Evolutionary conservation across 2,113 vertebrate genomes (phyloP).

Genomic region (Corvus hawaiiensis): DNA sequence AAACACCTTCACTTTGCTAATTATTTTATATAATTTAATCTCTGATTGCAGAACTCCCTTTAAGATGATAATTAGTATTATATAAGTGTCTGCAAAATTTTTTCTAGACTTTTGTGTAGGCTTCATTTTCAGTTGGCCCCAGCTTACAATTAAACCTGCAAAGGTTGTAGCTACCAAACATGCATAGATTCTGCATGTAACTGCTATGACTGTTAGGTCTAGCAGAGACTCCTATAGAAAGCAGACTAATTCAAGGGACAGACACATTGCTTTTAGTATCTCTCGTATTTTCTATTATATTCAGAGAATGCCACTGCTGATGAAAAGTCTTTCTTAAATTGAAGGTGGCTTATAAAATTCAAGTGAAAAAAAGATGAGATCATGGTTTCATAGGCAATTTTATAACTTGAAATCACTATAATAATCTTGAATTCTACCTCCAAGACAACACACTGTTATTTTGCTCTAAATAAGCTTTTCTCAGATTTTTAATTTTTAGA

Average conservation of each 20-base stretch:
- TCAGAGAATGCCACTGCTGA: not conserved
- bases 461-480: not conserved
- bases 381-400: not conserved
- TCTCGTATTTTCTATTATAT: not conserved
- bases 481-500: not conserved
- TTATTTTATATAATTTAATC: not conserved
- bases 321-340: not conserved
- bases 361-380: not conserved
- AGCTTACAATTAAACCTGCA: not conserved
- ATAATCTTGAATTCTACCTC: not conserved
- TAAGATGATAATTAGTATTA: not conserved
- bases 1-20: not conserved
- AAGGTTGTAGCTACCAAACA: not conserved
- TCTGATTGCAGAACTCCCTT: not conserved
- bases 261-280: not conserved
- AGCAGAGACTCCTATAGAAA: not conserved
- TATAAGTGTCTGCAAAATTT: not conserved
- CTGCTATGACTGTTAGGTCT: not conserved
- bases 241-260: not conserved
- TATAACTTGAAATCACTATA: not conserved
- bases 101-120: not conserved
- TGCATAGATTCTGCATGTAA: not conserved
- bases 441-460: not conserved
- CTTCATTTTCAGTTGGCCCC: not conserved
- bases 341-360: not conserved